Evolutionary conservation across 2,797 vertebrate species (phyloP).

Genomic region (Brachyalestes nurse): DNA sequence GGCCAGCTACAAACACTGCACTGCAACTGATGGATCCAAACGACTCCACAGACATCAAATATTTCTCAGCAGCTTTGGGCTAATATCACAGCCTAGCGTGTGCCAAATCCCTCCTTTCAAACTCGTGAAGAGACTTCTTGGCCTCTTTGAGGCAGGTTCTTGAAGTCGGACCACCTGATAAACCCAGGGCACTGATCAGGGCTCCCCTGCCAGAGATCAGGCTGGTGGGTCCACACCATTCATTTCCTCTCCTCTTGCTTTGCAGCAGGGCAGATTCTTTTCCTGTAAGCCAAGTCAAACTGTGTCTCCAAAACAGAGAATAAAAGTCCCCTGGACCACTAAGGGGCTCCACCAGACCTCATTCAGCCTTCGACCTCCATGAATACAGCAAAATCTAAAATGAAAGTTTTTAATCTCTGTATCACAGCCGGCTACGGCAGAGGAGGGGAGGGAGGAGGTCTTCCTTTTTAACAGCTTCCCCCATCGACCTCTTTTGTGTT

Average conservation of each 20-base stretch:
- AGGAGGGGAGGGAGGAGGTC: constrained; percentile 70
- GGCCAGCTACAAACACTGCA: not conserved
- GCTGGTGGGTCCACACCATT: constrained; percentile 81
- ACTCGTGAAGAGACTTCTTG: constrained; percentile 68
- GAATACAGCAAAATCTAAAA: constrained; percentile 88
- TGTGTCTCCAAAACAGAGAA: constrained; percentile 80
- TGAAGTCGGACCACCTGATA: constrained; percentile 77
- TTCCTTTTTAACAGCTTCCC: constrained; percentile 87
- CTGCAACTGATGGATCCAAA: not conserved
- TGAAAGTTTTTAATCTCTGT: constrained; percentile 87
- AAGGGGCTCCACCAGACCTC: constrained; percentile 76
- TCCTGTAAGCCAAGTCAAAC: constrained; percentile 79
- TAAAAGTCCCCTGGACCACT: constrained; percentile 78
- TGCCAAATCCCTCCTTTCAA: constrained; percentile 26
- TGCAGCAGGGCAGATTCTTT: constrained; percentile 79
- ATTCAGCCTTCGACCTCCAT: constrained; percentile 79
- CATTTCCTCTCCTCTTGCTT: constrained; percentile 83
- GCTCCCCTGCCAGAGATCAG: constrained; percentile 81
- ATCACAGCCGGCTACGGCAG: constrained; percentile 80
- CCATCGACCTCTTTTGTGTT: constrained; percentile 83
- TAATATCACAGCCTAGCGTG: constrained; percentile 19
- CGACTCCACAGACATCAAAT: constrained; percentile 4
- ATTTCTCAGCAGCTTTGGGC: not conserved
- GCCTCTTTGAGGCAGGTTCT: constrained; percentile 73
- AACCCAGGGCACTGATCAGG: constrained; percentile 80